Evolutionary conservation across 2,888 invertebrate species (phyloP).

Genomic region (Eucriotettix oculatus): DNA sequence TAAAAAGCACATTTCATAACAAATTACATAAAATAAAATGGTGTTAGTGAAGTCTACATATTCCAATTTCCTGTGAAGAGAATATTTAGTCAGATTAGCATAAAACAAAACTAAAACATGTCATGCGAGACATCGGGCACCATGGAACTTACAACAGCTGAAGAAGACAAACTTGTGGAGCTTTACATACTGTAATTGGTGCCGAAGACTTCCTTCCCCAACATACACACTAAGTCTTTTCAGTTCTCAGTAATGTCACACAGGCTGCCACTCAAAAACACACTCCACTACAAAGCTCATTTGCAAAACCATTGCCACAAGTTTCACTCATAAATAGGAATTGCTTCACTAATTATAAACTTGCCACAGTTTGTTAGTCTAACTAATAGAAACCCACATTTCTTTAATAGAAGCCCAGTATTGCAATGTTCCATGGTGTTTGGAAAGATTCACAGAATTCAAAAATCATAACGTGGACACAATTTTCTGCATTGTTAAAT

Average conservation of each 20-base stretch:
- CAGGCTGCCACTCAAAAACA: no score
- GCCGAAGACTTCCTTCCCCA: no score
- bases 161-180: neutral
- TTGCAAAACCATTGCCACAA: no score
- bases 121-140: neutral
- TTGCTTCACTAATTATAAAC: no score
- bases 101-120: neutral
- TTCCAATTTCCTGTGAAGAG: neutral
- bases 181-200: no score
- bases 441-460: constrained; percentile 1
- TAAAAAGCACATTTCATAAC: neutral
- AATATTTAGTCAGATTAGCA: neutral
- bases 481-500: neutral
- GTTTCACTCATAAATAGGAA: no score
- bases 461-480: neutral
- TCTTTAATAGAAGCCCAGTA: neutral
- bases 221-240: no score
- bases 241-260: no score
- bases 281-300: no score
- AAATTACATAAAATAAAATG: neutral
- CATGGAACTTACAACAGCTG: constrained; percentile 2
- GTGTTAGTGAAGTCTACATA: neutral
- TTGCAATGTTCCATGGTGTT: constrained; percentile 9
- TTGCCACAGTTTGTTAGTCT: no score
- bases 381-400: neutral